Conservation (phyloP, 2,888 invertebrate species). For the Aleiodes testaceus region DNA sequence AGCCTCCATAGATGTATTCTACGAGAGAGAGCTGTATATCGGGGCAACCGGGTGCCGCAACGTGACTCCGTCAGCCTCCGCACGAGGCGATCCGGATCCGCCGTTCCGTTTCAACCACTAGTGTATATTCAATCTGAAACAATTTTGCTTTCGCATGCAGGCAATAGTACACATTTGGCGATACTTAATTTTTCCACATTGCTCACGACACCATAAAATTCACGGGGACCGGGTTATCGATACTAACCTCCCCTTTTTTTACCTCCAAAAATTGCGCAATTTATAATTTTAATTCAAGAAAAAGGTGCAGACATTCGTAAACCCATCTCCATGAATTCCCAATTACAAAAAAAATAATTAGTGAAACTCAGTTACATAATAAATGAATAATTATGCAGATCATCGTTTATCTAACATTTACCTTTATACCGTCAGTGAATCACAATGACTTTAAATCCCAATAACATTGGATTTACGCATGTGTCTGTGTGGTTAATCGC, state of each 20-base stretch:
- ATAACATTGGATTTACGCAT: constrained; percentile 53
- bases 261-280: no score
- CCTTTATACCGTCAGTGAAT: constrained; percentile 59
- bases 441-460: constrained; percentile 46
- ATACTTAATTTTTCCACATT: constrained; percentile 14
- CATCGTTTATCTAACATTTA: constrained; percentile 60
- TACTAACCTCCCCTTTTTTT: constrained; percentile 51
- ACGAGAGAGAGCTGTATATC: constrained; percentile 43
- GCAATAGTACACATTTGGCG: not conserved
- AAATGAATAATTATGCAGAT: constrained; percentile 64
- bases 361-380: constrained; percentile 61
- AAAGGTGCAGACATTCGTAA: no score
- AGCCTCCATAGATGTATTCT: not conserved
- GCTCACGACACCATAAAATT: constrained; percentile 40
- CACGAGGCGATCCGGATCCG: constrained; percentile 60
- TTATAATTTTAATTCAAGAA: no score
- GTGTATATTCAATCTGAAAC: constrained; percentile 25
- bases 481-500: constrained; percentile 44
- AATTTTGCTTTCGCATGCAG: constrained; percentile 32
- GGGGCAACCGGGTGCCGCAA: constrained; percentile 46
- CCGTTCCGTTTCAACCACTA: constrained; percentile 50
- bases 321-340: no score
- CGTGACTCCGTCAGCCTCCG: constrained; percentile 53
- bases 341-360: no score
- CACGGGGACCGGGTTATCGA: constrained; percentile 49